Conservation (phyloP, 2,113 vertebrate genomes). For the Trogon melanurus region DNA sequence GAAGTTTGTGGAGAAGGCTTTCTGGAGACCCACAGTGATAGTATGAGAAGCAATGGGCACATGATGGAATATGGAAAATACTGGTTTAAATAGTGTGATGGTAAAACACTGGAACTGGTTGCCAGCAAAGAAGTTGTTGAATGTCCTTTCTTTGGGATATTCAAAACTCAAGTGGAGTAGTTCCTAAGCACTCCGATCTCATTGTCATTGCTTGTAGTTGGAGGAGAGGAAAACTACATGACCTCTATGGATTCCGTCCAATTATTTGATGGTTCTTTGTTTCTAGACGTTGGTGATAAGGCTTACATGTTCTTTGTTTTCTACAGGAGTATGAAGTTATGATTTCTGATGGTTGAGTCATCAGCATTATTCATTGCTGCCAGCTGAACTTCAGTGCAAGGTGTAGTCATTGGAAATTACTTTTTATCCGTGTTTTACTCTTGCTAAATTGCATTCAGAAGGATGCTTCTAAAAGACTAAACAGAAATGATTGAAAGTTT, state of each 20-base stretch:
- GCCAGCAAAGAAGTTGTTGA: background rate
- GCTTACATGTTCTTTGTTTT: background rate
- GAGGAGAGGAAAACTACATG: background rate
- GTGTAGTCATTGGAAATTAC: background rate
- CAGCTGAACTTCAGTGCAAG: background rate
- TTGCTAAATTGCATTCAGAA: background rate
- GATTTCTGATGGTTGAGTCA: background rate
- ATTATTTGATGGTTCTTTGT: background rate
- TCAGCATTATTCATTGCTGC: background rate
- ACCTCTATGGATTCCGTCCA: background rate
- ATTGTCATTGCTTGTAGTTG: background rate
- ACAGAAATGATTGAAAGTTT: background rate
- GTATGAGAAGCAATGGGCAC: background rate
- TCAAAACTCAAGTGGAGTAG: background rate
- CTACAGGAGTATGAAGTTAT: background rate
- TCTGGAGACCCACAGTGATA: background rate
- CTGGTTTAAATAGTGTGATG: background rate
- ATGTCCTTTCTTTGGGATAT: background rate
- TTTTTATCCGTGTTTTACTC: background rate
- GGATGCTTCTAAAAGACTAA: background rate
- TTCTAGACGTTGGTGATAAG: background rate
- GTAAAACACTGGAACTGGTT: background rate
- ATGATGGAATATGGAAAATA: background rate
- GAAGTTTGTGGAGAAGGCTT: background rate
- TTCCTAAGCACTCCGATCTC: background rate